Percentiles rank a stretch among this genome's conserved stretches.
phyloP scores from a whole-genome alignment of 64 coral and sea anemone species.

The Pocillopora verrucosa region DNA sequence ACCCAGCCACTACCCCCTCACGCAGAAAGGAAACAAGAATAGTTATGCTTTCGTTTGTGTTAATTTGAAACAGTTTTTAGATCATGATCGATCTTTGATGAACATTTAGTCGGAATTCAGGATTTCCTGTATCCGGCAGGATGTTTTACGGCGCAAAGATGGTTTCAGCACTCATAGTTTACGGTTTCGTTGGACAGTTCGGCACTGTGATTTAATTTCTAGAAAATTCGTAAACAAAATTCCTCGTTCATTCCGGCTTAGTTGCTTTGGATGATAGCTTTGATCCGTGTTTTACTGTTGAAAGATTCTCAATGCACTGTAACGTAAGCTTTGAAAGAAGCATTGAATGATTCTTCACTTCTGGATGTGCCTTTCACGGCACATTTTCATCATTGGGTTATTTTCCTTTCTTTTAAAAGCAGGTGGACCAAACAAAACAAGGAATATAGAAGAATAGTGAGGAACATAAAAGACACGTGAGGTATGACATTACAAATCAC shows the following conservation, averaged over 20 bases:
- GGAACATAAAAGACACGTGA: background rate
- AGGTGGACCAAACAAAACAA: background rate
- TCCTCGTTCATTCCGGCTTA: background rate
- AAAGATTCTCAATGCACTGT: background rate
- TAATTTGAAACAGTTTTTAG: constrained; percentile 20
- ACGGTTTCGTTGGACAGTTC: too few species aligned
- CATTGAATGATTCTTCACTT: too few species aligned
- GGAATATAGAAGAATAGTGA: background rate
- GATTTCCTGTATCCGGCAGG: background rate
- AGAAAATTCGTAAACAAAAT: constrained; percentile 17
- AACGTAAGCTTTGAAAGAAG: background rate
- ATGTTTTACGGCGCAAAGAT: background rate
- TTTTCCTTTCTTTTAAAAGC: background rate
- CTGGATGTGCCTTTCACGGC: background rate
- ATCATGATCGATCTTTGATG: background rate
- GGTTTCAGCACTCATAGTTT: background rate
- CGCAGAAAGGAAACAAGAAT: constrained; percentile 6
- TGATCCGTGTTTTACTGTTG: background rate
- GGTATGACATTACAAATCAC: constrained; percentile 21
- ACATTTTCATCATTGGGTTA: background rate
- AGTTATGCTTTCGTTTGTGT: background rate
- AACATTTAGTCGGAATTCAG: background rate
- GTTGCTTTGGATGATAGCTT: background rate
- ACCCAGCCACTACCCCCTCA: background rate
- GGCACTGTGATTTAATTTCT: background rate